Conservation (phyloP, 2,113 vertebrate genomes). For the Pseudorasbora parva region DNA sequence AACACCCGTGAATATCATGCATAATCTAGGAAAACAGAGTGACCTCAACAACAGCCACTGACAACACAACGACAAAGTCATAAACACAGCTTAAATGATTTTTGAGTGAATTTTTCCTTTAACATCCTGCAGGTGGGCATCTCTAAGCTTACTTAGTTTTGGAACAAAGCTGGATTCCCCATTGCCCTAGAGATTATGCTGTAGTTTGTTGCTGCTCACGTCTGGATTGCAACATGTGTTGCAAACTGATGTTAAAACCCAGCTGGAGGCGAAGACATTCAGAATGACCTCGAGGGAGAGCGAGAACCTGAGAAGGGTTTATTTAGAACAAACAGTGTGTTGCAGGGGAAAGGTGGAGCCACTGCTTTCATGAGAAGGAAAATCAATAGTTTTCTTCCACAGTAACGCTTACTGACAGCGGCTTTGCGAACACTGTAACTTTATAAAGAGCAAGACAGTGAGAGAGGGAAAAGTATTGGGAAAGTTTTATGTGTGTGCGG, state of each 20-base stretch:
- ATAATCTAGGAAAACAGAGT: no score
- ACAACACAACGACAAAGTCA: no score
- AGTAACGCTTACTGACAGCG: not conserved
- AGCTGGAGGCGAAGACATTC: not conserved
- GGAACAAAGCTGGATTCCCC: not conserved
- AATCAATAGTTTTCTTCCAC: slow-evolving; percentile 22
- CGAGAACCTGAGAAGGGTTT: slow-evolving; percentile 2
- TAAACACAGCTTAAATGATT: not conserved
- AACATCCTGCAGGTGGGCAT: not conserved
- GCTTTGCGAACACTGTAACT: not conserved
- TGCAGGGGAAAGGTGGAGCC: not conserved
- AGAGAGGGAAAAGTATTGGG: not conserved
- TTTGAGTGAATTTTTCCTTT: not conserved
- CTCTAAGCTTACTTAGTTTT: not conserved
- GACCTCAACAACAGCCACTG: no score
- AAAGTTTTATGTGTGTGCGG: not conserved
- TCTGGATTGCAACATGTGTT: not conserved
- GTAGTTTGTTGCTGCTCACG: not conserved
- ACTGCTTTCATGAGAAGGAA: slow-evolving; percentile 14
- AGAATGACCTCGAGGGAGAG: slow-evolving; percentile 7
- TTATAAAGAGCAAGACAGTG: not conserved
- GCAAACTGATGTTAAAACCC: slow-evolving; percentile 6
- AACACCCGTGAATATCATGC: no score
- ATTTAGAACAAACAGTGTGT: slow-evolving; percentile 23
- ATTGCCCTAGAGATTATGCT: not conserved